Percentiles rank a stretch among this genome's conserved stretches.
These are phyloP conservation scores for Pedicia rivosa DNA, from an alignment of 2,888 invertebrate species.

Conservation along the genomic window DNA sequence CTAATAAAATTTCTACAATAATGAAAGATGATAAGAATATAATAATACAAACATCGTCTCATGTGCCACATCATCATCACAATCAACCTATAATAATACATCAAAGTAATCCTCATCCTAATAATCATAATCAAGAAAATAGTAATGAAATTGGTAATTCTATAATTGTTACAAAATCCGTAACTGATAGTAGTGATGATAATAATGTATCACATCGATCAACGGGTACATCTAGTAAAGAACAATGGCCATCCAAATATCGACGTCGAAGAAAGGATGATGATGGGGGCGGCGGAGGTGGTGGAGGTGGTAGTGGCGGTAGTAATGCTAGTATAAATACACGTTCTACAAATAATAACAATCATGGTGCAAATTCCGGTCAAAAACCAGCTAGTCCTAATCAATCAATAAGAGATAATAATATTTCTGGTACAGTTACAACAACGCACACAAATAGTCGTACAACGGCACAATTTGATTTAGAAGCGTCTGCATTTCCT, in stretches of 20 bases:
- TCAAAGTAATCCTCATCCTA: not conserved
- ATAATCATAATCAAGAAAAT: constrained; percentile 3
- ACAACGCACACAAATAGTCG: constrained; percentile 8
- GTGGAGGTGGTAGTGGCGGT: not conserved
- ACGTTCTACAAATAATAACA: constrained; percentile 5
- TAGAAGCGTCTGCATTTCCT: constrained; percentile 65
- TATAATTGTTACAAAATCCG: constrained; percentile 3
- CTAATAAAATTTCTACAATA: constrained; percentile 1
- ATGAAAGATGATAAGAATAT: constrained; percentile 2
- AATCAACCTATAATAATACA: constrained; percentile 9
- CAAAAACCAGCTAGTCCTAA: constrained; percentile 8
- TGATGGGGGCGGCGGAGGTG: constrained; percentile 18
- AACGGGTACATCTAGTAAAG: constrained; percentile 20
- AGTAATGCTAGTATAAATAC: constrained; percentile 6
- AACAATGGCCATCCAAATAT: constrained; percentile 29
- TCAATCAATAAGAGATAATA: constrained; percentile 10
- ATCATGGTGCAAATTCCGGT: not conserved
- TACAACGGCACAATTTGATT: constrained; percentile 49
- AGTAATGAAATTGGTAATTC: constrained; percentile 5
- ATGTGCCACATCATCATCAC: constrained; percentile 21
- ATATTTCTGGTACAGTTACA: constrained; percentile 1
- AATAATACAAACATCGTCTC: constrained; percentile 13
- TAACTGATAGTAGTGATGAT: constrained; percentile 5
- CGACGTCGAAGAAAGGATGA: constrained; percentile 31
- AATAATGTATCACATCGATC: constrained; percentile 8